Conservation (phyloP, 2,888 invertebrate species). For the Notodonta ziczac region DNA sequence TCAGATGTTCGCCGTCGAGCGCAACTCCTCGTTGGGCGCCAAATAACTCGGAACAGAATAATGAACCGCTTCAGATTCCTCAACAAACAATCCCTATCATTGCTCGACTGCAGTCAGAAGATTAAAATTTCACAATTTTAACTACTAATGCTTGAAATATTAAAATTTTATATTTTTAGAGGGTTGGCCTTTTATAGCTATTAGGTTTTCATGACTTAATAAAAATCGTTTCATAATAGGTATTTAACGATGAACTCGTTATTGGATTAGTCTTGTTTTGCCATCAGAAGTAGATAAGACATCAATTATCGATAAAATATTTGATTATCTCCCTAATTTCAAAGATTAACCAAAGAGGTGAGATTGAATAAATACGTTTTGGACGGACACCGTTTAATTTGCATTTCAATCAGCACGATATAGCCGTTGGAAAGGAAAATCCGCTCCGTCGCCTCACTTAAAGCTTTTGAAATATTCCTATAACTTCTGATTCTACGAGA, state of each 20-base stretch:
- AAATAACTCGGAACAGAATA: conserved; percentile 73
- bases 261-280: background rate
- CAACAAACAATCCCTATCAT: conserved; percentile 66
- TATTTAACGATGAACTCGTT: background rate
- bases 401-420: conserved; percentile 83
- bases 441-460: conserved; percentile 80
- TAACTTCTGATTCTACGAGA: conserved; percentile 80
- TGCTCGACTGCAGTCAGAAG: conserved; percentile 54
- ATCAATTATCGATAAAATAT: conserved; percentile 16
- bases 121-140: conserved; percentile 59
- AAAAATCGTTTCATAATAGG: no score
- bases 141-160: conserved; percentile 36
- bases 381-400: conserved; percentile 80
- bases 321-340: conserved; percentile 55
- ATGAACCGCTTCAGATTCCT: conserved; percentile 70
- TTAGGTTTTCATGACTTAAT: background rate
- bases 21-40: conserved; percentile 66
- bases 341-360: conserved; percentile 68
- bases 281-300: background rate
- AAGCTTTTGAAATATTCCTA: conserved; percentile 83
- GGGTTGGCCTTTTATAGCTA: background rate
- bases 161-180: conserved; percentile 33
- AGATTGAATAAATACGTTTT: conserved; percentile 76
- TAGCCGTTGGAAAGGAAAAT: conserved; percentile 81
- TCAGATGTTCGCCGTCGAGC: conserved; percentile 58